Conservation (phyloP, 1,140 invertebrate species). For the Eueides isabella region DNA sequence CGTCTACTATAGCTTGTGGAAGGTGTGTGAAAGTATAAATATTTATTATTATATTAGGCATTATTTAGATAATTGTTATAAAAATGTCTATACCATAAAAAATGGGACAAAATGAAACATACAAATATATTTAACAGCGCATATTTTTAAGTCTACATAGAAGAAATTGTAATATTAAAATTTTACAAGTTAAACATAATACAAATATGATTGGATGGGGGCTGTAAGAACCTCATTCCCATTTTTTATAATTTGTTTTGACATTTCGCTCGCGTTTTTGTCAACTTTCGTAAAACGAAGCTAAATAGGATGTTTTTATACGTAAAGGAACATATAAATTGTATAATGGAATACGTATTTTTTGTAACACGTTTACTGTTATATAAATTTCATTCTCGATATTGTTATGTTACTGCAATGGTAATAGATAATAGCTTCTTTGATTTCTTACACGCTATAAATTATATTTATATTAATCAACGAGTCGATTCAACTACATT, state of each 20-base stretch:
- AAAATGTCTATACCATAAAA: no score
- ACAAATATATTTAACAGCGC: no score
- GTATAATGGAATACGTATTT: neutral
- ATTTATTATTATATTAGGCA: no score
- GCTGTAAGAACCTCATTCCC: conserved; percentile 12
- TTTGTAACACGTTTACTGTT: neutral
- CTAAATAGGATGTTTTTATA: conserved; percentile 3
- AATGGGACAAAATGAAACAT: neutral
- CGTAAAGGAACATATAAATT: neutral
- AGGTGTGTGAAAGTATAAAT: no score
- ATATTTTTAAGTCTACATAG: neutral
- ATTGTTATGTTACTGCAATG: no score
- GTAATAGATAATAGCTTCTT: no score
- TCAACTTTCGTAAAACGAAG: conserved; percentile 11
- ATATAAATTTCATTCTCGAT: no score
- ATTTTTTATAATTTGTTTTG: conserved; percentile 12
- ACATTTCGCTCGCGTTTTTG: conserved; percentile 5
- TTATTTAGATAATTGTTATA: no score
- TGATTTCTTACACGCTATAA: no score
- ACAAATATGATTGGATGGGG: conserved; percentile 10
- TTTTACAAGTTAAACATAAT: conserved; percentile 3
- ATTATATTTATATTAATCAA: no score
- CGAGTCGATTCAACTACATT: no score
- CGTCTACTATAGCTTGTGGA: no score
- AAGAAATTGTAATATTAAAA: conserved; percentile 2